Base-by-base conservation (phyloP, 2,888 invertebrate genomes). In the Pyrrhia umbra region DNA sequence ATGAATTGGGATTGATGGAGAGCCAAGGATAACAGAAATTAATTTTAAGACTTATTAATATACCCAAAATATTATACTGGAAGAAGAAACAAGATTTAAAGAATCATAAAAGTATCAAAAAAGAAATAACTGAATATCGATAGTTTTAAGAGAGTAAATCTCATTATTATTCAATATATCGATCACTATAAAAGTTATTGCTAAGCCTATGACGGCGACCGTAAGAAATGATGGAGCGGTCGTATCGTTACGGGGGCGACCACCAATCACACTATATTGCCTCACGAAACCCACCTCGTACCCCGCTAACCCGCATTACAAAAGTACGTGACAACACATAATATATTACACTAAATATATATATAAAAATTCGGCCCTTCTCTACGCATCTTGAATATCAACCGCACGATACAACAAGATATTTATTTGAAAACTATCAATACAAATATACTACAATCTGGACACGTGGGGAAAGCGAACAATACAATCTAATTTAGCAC, bases 371-470 rank as follows among this genome's bases (percentile, higher is more conserved):
- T 23, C 25, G 23, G 45, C 34, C 68, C 69, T 49, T 54, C 50
- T 42, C 61, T 69, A 77, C 80, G 75, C 77, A 58, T 73, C 73
- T 67, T 77, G 80, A 79, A 79, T 79, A 79, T 68, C 69, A 79
- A 79, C 59, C 46, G 50, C 40, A 46, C 55, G 72, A 77, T 75
- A 73, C 68, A 68, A 77, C 60, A 55, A 79, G 73, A 73, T 79
- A 79, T 77, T 79, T 77, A 79, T 80, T 75, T 65, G 64, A 69
- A 80, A 72, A 76, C 80, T 71, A 79, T 76, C 79, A 76, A 77
- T 72, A 79, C 66, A 75, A 79, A 79, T 77, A 75, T 77, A 69
- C 68, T 75, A 70, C 68, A 80, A 77, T 77, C 59, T 34, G 42
- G 58, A 69, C 64, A 75, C 69, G 72, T 69, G 75, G 77, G 47